Conservation (phyloP, 2,888 invertebrate species). For the Euproctis similis region DNA sequence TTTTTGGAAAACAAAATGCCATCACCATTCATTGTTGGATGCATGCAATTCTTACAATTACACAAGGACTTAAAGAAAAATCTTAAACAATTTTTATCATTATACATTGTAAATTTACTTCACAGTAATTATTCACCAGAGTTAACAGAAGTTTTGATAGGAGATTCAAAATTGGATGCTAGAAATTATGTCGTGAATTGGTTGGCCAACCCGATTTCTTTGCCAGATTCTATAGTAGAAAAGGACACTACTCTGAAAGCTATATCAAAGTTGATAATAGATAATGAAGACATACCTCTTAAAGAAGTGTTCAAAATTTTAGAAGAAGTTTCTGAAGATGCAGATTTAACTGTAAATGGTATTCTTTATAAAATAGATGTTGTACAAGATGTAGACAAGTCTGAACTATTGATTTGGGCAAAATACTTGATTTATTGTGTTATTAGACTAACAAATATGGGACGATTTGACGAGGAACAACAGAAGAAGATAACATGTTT, state of each 20-base stretch:
- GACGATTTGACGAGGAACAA: slow-evolving; percentile 34
- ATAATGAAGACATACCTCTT: slow-evolving; percentile 37
- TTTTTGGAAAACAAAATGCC: slow-evolving; percentile 59
- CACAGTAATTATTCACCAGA: slow-evolving; percentile 76
- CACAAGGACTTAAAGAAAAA: slow-evolving; percentile 50
- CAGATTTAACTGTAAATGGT: slow-evolving; percentile 34
- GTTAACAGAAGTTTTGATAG: slow-evolving; percentile 63
- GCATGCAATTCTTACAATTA: slow-evolving; percentile 48
- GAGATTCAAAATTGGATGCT: slow-evolving; percentile 61
- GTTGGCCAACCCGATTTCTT: slow-evolving; percentile 43
- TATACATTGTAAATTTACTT: slow-evolving; percentile 71
- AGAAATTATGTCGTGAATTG: slow-evolving; percentile 71
- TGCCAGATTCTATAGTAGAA: slow-evolving; percentile 42
- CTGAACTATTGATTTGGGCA: slow-evolving; percentile 56
- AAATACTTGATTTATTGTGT: slow-evolving; percentile 59
- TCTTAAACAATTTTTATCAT: slow-evolving; percentile 54
- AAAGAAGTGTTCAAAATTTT: slow-evolving; percentile 45
- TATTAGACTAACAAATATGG: slow-evolving; percentile 47
- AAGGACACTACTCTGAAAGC: slow-evolving; percentile 43
- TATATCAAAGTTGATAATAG: slow-evolving; percentile 59
- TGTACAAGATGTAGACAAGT: slow-evolving; percentile 36
- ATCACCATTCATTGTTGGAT: slow-evolving; percentile 60
- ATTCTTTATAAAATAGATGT: slow-evolving; percentile 36
- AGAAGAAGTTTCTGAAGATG: slow-evolving; percentile 33
- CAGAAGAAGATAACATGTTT: slow-evolving; percentile 41